Percentiles rank a stretch among this genome's conserved stretches.
Conservation (phyloP, 2,113 vertebrate genomes). For the Puntigrus tetrazona region DNA sequence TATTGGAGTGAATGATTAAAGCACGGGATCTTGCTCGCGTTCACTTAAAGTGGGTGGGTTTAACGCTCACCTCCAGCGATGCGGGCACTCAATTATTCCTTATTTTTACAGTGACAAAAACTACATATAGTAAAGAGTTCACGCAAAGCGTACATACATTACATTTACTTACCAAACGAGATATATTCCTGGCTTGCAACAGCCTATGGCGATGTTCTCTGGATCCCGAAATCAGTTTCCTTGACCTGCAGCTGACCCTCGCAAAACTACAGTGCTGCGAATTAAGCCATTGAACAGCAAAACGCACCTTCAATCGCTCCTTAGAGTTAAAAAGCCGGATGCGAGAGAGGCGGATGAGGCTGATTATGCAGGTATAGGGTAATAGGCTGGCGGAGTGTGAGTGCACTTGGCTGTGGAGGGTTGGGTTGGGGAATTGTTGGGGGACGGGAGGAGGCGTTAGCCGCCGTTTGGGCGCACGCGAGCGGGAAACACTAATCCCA, state of each 20-base stretch:
- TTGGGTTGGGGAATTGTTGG: constrained; percentile 64
- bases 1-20: background rate
- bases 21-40: background rate
- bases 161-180: constrained; percentile 53
- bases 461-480: constrained; percentile 75
- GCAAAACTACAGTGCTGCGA: constrained; percentile 23
- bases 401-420: constrained; percentile 63
- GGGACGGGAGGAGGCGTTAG: constrained; percentile 71
- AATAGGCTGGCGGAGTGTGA: constrained; percentile 62
- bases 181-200: background rate
- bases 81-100: background rate
- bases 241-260: constrained; percentile 27
- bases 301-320: background rate
- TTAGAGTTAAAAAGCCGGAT: background rate
- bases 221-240: constrained; percentile 37
- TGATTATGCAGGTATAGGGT: constrained; percentile 67
- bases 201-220: constrained; percentile 10
- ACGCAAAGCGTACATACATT: background rate
- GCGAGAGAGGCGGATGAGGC: constrained; percentile 41
- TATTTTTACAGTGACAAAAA: background rate
- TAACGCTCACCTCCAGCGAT: background rate
- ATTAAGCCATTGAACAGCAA: constrained; percentile 37
- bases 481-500: constrained; percentile 75
- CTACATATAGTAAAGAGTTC: background rate
- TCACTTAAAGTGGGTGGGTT: constrained; percentile 28